Conservation (phyloP, 1,140 invertebrate species). For the Brachionus plicatilis region DNA sequence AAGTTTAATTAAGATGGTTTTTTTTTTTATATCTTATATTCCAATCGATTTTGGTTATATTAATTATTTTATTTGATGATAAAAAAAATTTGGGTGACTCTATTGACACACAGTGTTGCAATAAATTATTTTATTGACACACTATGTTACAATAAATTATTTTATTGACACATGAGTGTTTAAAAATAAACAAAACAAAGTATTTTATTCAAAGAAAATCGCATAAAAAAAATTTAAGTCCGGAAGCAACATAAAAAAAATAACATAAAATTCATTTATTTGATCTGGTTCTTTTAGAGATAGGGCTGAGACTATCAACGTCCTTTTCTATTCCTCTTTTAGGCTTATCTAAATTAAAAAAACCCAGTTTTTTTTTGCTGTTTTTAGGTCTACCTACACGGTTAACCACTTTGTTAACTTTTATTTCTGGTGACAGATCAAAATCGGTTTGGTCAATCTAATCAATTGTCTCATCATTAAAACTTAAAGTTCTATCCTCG, state of each 20-base stretch:
- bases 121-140: no score
- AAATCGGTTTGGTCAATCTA: background rate
- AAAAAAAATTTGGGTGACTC: no score
- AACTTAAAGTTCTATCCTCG: background rate
- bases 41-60: no score
- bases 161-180: no score
- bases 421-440: background rate
- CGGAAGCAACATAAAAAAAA: background rate
- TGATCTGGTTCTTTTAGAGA: background rate
- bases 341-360: slow-evolving; percentile 8
- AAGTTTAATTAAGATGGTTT: no score
- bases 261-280: background rate
- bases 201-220: background rate
- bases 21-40: no score
- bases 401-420: background rate
- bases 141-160: no score
- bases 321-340: background rate
- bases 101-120: no score
- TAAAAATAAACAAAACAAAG: no score
- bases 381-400: background rate
- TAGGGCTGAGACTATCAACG: background rate
- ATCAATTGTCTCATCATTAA: background rate
- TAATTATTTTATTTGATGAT: no score
- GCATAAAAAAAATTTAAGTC: background rate
- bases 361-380: slow-evolving; percentile 1